Evolutionary conservation across 1,140 invertebrate species (phyloP), one percentile per base, ranked within the genome.

Genomic region (Drosophila micromelanica): DNA sequence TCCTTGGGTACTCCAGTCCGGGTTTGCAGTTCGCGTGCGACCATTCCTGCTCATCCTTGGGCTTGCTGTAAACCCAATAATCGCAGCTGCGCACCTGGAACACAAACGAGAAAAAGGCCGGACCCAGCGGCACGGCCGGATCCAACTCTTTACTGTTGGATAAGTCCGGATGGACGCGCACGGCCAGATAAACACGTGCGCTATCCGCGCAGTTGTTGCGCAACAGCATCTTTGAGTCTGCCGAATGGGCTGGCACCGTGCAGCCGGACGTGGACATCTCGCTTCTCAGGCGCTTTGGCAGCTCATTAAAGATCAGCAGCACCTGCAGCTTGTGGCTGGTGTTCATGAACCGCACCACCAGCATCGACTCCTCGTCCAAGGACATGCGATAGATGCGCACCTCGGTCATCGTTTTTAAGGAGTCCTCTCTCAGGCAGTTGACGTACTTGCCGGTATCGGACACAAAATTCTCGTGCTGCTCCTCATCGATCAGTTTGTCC

Each of bases 51-150:
- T 45, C 1, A 1, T 64, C 45, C 1, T 0, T 6, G 0, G 15
- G 3, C n/a, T 2, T 0, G 0, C 30, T 40, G 6, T 85, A 80
- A 0, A 20, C 7, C 81, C 81, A 85, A 30, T 40, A 13, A n/a
- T 71, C 70, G 6, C 81, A 85, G 12, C 45, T 64, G 3, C 81
- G 73, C 37, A 80, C 9, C 30, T 85, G 62, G 40, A 80, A 80
- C 4, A 63, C 56, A 27, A 86, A 85, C 1, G 43, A 6, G 42
- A 40, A 86, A 0, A 0, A 0, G 0, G 69, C 81, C 4, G 81
- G 77, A 4, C 76, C 76, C 3, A 23, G 15, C 1, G 32, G 32
- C 1, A 84, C 27, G 0, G 43, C 20, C 3, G 45, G 59, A 0
- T 43, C 32, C 0, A 6, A 20, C 12, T 27, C 11, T 0, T 40